A percentile compares a stretch with the other conserved stretches of the same genome.
Conservation (phyloP, 2,888 invertebrate genomes). For the Eueremaeus valkanovi region DNA sequence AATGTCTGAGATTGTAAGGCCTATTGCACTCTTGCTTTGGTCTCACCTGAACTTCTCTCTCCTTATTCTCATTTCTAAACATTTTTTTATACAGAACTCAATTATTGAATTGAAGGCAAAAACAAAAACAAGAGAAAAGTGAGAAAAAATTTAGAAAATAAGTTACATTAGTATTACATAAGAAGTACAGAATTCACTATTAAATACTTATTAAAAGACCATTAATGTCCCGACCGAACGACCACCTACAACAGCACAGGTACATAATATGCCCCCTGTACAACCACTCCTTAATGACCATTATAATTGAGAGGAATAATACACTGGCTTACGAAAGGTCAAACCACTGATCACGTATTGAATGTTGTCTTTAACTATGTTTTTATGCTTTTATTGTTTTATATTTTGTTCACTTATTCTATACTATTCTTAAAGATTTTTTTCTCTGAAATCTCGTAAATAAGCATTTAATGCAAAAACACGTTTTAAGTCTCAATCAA, state of each 20-base stretch:
- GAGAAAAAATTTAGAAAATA: not conserved
- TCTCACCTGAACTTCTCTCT: not conserved
- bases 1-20: not conserved
- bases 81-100: not conserved
- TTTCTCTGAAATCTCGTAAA: not conserved
- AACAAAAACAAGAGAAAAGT: not conserved
- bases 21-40: not conserved
- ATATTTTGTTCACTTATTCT: too few species aligned
- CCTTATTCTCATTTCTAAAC: not conserved
- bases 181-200: not conserved
- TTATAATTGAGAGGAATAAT: not conserved
- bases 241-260: not conserved
- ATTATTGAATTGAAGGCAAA: not conserved
- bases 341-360: constrained; percentile 6
- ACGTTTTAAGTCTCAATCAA: constrained; percentile 27
- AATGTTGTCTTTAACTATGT: not conserved
- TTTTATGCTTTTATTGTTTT: too few species aligned
- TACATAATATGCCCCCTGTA: not conserved
- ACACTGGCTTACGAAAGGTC: not conserved
- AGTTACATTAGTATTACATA: not conserved
- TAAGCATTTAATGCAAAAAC: constrained; percentile 20
- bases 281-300: constrained; percentile 24
- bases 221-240: constrained; percentile 3
- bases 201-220: not conserved
- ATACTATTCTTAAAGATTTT: not conserved